Evolutionary conservation across 2,888 invertebrate species (phyloP), one percentile per base, ranked within the genome.

Genomic region (Drosophila nr. medialis): DNA sequence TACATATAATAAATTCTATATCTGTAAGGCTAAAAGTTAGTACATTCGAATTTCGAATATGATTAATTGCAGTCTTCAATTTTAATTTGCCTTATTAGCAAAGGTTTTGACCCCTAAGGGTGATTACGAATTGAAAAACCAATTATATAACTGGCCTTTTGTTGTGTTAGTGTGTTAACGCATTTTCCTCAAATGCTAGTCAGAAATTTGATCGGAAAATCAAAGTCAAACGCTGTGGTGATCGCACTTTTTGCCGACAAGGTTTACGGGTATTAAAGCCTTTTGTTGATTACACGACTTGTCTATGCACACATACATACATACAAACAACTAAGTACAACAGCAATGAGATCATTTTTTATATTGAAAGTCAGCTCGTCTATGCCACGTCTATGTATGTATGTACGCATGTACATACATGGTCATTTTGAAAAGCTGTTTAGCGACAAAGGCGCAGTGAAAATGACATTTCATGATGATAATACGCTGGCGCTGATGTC

Each of bases 301-400:
- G 49, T 29, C 59, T 68, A n/a, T 42, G 27, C 15, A 34, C 8
- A 63, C 15, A 34, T 4, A 63, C 11, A 38, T 24, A 36, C 18
- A 36, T 3, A 27, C 30, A 24, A 18, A 32, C n/a, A 60, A 38
- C 60, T 63, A 61, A 59, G 59, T 56, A 64, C 55, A 81, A 62
- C 66, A 53, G 71, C 84, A 89, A 77, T 90, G 88, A 88, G 87
- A 88, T 88, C 90, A 88, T 53, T 85, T 83, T 72, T 38, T 38
- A 42, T 70, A 77, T 53, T 79, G 66, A 63, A 77, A 75, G 61
- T 56, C 70, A 59, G 63, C 64, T 59, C 24, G 81, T 64, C 48
- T 66, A 48, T 64, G 40, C 18, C 58, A 36, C 40, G 56, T 75
- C 61, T 61, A 72, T 72, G 55, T 38, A 61, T 45, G 8, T 21